Percentiles rank a stretch among this genome's conserved stretches.
Evolutionary conservation across 1,140 invertebrate species (phyloP).

Genomic region (Cyclargus thomasi): DNA sequence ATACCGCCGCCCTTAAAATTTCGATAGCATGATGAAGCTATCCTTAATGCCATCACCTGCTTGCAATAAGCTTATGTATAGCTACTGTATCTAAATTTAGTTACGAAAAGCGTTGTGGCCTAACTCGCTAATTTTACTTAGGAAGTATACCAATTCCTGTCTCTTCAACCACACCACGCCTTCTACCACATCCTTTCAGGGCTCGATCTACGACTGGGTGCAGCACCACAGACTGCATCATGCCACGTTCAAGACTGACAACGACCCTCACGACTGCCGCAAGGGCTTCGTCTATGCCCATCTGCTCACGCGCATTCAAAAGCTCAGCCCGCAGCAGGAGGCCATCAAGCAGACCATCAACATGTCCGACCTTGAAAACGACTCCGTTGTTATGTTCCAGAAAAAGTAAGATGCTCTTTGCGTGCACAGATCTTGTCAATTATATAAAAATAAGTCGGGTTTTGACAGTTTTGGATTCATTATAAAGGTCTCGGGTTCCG

Average conservation of each 20-base stretch:
- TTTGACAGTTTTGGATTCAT: no score
- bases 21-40: no score
- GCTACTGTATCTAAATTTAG: no score
- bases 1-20: no score
- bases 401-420: conserved; percentile 41
- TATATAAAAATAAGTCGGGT: no score
- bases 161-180: not conserved
- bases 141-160: no score
- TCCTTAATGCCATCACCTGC: no score
- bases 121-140: no score
- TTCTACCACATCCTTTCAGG: conserved; percentile 61
- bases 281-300: conserved; percentile 92
- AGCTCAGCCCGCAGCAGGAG: conserved; percentile 83
- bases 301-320: conserved; percentile 80
- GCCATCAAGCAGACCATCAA: conserved; percentile 84
- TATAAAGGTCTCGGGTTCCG: no score
- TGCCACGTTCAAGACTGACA: conserved; percentile 89
- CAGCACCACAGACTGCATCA: conserved; percentile 93
- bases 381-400: conserved; percentile 92
- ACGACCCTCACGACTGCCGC: conserved; percentile 92
- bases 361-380: conserved; percentile 88
- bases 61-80: no score
- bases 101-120: no score
- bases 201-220: conserved; percentile 86
- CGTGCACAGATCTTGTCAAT: no score